Base-by-base conservation (phyloP, 2,113 vertebrate species). In the Dasyprocta punctata region DNA sequence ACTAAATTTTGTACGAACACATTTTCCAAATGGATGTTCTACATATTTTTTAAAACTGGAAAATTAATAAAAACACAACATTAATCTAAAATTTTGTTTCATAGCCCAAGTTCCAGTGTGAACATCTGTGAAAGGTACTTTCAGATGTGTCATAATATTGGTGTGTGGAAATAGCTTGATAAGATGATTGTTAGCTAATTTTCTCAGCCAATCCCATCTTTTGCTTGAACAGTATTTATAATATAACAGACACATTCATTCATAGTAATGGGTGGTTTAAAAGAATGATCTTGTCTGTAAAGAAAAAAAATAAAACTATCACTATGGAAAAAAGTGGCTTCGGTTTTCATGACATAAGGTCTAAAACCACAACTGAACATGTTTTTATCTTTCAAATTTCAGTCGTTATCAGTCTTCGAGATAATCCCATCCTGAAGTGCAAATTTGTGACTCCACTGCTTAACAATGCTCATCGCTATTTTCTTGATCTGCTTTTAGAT, bases 401-500 rank as follows among this genome's bases (percentile, higher is more conserved):
- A 81, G 22, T 88, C 30, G 54, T 26, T 90, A 17, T 19, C 7
- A 82, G 33, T 11, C 36, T 91, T 92, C 44, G 38, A 24, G 9
- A 92, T 71, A 90, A 91, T 73, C 10, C 22, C 8, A 82, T 33
- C 6, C 30, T 60, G n/a, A 95, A 88, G 33, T 30, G 0, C 11
- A 81, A 49, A 63, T 38, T 77, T 93, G 30, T 69, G 7, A 88
- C 22, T 26, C 36, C 16, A 82, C 0, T 86, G 22, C 13, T 17
- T 85, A 69, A 36, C 52, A 16, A 1, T 26, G 3, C 3, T 65
- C 17, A 30, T 90, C 58, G 73, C 0, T 84, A 61, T 61, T 85
- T 97, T 97, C 71, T 92, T 92, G 19, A 73, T 44, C 60, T 5
- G 38, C 65, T 89, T 83, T 94, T n/a, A 85, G 80, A 91, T 87